Evolutionary conservation across 2,888 invertebrate genomes (phyloP), one percentile per base, ranked within the genome.

Genomic region (Chaetogeoica ovagalla): DNA sequence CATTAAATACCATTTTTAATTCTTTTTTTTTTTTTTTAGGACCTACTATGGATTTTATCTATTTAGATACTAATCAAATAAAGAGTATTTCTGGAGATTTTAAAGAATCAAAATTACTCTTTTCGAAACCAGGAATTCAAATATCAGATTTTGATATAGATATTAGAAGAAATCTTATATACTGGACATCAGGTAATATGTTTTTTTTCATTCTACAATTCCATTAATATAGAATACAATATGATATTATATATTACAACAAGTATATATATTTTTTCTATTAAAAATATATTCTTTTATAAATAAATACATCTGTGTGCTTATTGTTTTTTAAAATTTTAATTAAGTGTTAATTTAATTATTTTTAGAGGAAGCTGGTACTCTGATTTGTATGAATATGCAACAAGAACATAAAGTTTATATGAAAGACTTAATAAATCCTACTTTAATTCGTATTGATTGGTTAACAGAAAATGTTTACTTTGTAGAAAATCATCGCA

Each of bases 401-500:
- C 57, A 74, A 69, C 65, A 69, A 63, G 63, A 81, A 1, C 62
- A 69, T 52, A 81, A 73, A 43, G 43, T 81, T 23, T 85, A 84
- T 71, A 84, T 89, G 11, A 84, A 85, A 5, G 86, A 87, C 21
- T 85, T 89, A 19, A 89, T 89, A 0, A 86, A 85, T 81, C 89
- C 90, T 0, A 86, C 86, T 65, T 87, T 90, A 86, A 84, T 94
- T 60, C 89, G 91, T 0, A 88, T 92, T 2, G 94, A 94, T 84
- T 94, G 94, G 94, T 86, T 91, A 39, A 91, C 92, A 0, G 89
- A 89, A 17, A 93, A 92, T 84, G 87, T 93, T 0, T 94, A 93
- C 85, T 91, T 90, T 83, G 89, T 90, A 81, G 90, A 90, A 65
- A 82, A 83, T 55, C 82, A 82, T 5, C 81, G 83, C 21, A 74